Base-by-base conservation (phyloP, 2,797 vertebrate genomes). In the Coilia nasus region DNA sequence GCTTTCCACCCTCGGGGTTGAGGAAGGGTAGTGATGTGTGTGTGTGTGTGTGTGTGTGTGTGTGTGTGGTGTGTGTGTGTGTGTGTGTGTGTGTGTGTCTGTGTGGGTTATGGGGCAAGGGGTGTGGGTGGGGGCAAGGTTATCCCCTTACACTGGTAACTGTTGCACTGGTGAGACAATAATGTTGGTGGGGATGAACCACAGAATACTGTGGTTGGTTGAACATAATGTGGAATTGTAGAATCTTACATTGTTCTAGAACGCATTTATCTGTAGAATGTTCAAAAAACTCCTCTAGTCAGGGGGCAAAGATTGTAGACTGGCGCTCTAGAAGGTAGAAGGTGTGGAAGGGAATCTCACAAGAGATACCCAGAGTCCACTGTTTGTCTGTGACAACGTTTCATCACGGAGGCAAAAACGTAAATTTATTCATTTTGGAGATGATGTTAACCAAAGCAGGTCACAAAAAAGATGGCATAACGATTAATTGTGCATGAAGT, bases 31-130 rank as follows among this genome's bases (percentile, higher is more conserved):
- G 7, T 11, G 1, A 23, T 10, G 64, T 31, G 25, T 67, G 62
- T 67, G 62, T 67, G 62, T 67, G 62, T 62, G 6, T 60, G 59
- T 60, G 59, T 60, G 59, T 60, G 59, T 64, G 60, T 64, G 60
- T 64, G 62, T 67, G 23, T 67, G 23, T 28, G 62, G 46, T 47
- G 46, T 47, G 46, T 47, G 46, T 28, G 62, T 28, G 23, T 9
- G 62, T 28, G 62, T 28, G 62, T 28, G 64, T 28, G 64, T 71
- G 3, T 10, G 60, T 28, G 62, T 28, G 23, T 9, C n/a, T 28
- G 62, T 28, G 62, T 28, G 64, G 11, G 64, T 71, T 47, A 54
- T 9, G 50, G 50, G 7, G 50, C 50, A 67, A 11, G 11, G 64
- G 64, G 67, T 15, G 28, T 15, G 28, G 28, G 6, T 17, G 28